Base-by-base conservation (phyloP, 2,113 vertebrate genomes). In the Tyrannus savana region DNA sequence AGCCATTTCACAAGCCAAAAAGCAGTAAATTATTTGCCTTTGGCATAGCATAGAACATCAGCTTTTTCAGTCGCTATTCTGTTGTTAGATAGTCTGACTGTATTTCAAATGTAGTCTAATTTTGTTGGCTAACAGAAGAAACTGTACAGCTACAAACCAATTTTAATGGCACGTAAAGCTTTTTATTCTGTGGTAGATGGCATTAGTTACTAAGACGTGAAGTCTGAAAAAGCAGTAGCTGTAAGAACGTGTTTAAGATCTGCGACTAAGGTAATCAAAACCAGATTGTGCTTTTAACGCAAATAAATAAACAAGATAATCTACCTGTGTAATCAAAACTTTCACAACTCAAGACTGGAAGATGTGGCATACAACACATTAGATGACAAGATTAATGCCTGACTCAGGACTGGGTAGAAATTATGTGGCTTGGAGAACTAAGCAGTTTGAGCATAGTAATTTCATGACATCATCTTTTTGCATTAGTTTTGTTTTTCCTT, bases 401-500 rank as follows among this genome's bases (percentile, higher is more conserved):
- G 56, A 72, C 73, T 93, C 85, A 87, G 72, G 78, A 94, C 53
- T 37, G n/a, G 28, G 33, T 84, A 39, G 50, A 66, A 82, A 95
- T 78, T 49, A 22, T 8, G 46, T 14, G 75, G 35, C 41, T 83
- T 55, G 52, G 50, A 92, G 56, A 94, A 91, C 30, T 35, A 93
- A 80, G 42, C 39, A 77, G 68, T 89, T 74, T 92, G 59, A 93
- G 67, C 56, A 91, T 53, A 78, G 0, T 60, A 68, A 87, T 55
- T 55, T 90, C 75, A 50, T n/a, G 5, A 22, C 37, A 75, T 14
- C 44, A 68, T 86, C 53, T 83, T 89, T 92, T 81, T 79, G 62
- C 71, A 62, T 88, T 89, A 79, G 41, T 80, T 94, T 96, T 82
- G 31, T 71, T 95, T 75, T 89, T 92, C 24, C 42, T 87, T 83